Evolutionary conservation across 2,113 vertebrate genomes (phyloP).

Genomic region (Fulica atra): DNA sequence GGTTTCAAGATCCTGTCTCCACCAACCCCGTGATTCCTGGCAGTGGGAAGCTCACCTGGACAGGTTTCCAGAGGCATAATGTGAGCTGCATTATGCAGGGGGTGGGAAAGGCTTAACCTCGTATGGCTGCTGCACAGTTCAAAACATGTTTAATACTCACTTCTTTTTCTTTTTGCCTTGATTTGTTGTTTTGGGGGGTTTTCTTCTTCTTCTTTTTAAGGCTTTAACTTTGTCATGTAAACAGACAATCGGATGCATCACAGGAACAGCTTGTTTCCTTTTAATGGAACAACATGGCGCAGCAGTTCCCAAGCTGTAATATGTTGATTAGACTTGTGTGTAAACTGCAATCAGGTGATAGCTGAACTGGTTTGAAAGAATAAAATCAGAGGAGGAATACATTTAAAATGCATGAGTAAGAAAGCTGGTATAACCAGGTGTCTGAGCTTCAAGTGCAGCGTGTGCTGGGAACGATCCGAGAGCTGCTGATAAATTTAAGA

Average conservation of each 20-base stretch:
- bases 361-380: constrained; percentile 51
- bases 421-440: constrained; percentile 44
- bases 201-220: neutral
- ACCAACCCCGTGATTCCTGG: neutral
- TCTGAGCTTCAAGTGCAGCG: neutral
- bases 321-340: constrained; percentile 24
- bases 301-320: constrained; percentile 48
- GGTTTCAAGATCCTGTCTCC: constrained; percentile 5
- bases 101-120: neutral
- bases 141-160: neutral
- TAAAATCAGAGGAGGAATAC: constrained; percentile 36
- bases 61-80: constrained; percentile 5
- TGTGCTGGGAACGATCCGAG: neutral
- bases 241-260: neutral
- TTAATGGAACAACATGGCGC: constrained; percentile 17
- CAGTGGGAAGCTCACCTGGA: neutral
- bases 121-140: neutral
- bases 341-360: constrained; percentile 53
- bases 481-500: neutral
- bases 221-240: neutral
- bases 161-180: too few relatives aligned
- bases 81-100: neutral
- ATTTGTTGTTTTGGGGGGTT: too few relatives aligned
- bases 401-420: constrained; percentile 41
- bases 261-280: constrained; percentile 13